Conservation (phyloP, 2,888 invertebrate species). For the Chaetoderma sp. region DNA sequence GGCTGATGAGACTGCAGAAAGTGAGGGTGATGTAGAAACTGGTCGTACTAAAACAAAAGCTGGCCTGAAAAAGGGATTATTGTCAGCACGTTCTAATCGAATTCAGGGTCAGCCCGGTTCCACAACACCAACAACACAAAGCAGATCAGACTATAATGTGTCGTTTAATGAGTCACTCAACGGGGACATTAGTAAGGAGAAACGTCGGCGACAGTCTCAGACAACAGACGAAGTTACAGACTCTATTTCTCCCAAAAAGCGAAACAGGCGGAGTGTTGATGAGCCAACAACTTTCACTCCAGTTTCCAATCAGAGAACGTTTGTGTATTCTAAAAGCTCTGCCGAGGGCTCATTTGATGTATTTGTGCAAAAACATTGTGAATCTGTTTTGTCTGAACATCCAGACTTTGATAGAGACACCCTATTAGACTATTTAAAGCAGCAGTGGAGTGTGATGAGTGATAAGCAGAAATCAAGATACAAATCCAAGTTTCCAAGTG, state of each 20-base stretch:
- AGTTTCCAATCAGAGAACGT: neutral
- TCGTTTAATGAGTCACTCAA: neutral
- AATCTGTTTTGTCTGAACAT: conserved; percentile 57
- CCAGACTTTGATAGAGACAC: conserved; percentile 56
- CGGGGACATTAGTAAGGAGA: neutral
- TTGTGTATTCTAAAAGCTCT: neutral
- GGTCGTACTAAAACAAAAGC: conserved; percentile 13
- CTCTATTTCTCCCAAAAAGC: conserved; percentile 27
- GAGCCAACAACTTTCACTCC: conserved; percentile 12
- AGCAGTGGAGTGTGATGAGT: conserved; percentile 61
- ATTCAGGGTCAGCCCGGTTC: neutral
- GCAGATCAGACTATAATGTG: neutral
- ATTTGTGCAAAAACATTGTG: conserved; percentile 60
- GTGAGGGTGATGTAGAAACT: conserved; percentile 18
- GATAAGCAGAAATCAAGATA: conserved; percentile 56
- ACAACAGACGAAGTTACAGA: conserved; percentile 14
- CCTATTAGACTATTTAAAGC: conserved; percentile 52
- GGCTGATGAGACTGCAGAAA: neutral
- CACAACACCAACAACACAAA: neutral
- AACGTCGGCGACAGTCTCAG: conserved; percentile 5
- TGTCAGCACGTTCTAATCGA: neutral
- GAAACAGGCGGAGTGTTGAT: conserved; percentile 21
- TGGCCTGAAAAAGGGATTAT: conserved; percentile 9
- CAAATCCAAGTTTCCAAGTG: conserved; percentile 43
- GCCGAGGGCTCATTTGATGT: conserved; percentile 59